Evolutionary conservation across 2,113 vertebrate genomes (phyloP), one percentile per base, ranked within the genome.

Genomic region (Bombycilla garrulus): DNA sequence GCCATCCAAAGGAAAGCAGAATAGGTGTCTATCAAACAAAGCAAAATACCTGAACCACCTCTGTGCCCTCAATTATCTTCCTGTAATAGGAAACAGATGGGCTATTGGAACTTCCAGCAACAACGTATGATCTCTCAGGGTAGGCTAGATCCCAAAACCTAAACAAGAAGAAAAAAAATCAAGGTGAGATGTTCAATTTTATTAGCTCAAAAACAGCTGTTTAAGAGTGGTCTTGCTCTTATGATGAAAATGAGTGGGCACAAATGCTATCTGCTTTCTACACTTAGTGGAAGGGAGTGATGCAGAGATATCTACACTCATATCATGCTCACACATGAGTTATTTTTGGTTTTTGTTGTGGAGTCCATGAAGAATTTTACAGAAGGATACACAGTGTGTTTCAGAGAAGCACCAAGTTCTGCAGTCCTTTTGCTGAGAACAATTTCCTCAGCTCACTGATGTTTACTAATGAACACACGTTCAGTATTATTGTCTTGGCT

Each of bases 91-190:
- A 99, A 48, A 99, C 99, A 6, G 99, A 99, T 1, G 98, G 98
- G 88, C 98, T 98, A 24, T 98, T 98, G 47, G 98, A 98, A 86
- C 99, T 98, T 84, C 99, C 99, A 0, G 98, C 99, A 44, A 99
- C 98, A 78, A 99, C 95, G 26, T 99, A 99, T 0, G 99, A 99
- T 93, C 99, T 98, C 96, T 99, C 99, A 12, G 99, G 99, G 84
- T 99, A 99, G 29, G 98, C 99, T 91, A 99, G 85, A 96, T 99
- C 99, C 99, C 99, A 99, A 96, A 99, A 99, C 97, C 99, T 99
- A 90, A 53, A 72, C 48, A 67, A 28, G 71, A 80, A 86, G 42
- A 72, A 78, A 86, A 5, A 88, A 81, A 83, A 51, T 8, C 28
- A 76, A 65, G 9, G 5, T 19, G 66, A 64, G 57, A 20, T 18